Base-by-base conservation (phyloP, 2,888 invertebrate genomes). In the Platycheirus rosarum region DNA sequence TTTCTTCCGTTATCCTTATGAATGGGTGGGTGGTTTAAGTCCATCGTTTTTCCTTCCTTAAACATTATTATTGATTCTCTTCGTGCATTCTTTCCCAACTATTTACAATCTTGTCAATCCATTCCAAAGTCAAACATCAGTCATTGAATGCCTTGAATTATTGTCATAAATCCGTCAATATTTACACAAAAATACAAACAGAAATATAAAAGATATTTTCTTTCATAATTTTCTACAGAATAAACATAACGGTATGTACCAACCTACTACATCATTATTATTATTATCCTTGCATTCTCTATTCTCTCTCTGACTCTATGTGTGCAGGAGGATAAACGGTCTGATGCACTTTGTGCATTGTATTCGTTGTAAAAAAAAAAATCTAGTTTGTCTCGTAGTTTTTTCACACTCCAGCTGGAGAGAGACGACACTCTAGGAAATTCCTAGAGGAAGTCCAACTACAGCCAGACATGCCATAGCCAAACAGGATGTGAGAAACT, bases 191-290 rank as follows among this genome's bases (percentile, higher is more conserved):
- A 1, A 32, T 3, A 32, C 29, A 32, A 1, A 32, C 8, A 32
- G 8, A 32, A 32, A 32, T 32, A 32, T 8, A 32, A 32, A 32
- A 8, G 29, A 32, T 8, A 8, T 32, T 8, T n/a, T 11, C 13
- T 4, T 37, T 14, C 16, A 32, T 11, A 18, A 35, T 53, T 53
- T 53, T 65, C 73, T 66, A 20, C 49, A 44, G 49, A 49, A 49
- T 57, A 32, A 66, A 66, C 49, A 11, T 18, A 18, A 2, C 1
- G 7, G 11, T 20, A 23, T 46, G 46, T 51, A 78, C 78, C n/a
- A 62, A 60, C 77, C 62, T 68, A n/a, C n/a, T n/a, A n/a, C 68
- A 79, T 79, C 63, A 79, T 74, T 74, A 79, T 74, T 68, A 68
- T 68, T 74, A 79, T 68, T 79, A 68, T 79, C 68, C 74, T 55